These are phyloP conservation scores for Cryptosula pallasiana DNA, from an alignment of 2,888 invertebrate species.

Conservation along the genomic window DNA sequence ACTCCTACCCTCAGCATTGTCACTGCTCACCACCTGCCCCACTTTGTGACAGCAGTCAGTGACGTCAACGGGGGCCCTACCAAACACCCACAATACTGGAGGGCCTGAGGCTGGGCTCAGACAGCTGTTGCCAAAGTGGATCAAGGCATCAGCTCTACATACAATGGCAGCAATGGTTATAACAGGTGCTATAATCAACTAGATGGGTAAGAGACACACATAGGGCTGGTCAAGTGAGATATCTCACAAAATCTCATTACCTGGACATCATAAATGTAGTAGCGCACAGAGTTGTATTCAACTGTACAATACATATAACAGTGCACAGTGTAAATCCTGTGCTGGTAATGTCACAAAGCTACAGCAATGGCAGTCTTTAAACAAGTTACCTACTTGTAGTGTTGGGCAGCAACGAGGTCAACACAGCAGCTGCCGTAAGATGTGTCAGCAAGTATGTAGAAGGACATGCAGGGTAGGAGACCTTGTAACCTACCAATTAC, in stretches of 20 bases:
- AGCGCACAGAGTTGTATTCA: no score
- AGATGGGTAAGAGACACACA: no score
- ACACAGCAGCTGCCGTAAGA: constrained; percentile 89
- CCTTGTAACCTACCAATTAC: constrained; percentile 56
- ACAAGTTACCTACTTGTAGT: constrained; percentile 59
- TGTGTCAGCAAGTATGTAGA: constrained; percentile 80
- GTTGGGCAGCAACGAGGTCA: constrained; percentile 82
- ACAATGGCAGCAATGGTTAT: no score
- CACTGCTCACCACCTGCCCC: constrained; percentile 31
- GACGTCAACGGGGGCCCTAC: constrained; percentile 59
- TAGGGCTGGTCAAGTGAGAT: no score
- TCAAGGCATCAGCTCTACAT: constrained; percentile 68
- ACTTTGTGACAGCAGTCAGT: constrained; percentile 41
- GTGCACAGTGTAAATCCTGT: no score
- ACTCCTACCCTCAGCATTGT: constrained; percentile 30
- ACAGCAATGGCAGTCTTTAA: no score
- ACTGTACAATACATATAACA: no score
- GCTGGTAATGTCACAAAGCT: no score
- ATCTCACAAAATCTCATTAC: no score
- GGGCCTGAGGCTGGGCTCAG: constrained; percentile 65
- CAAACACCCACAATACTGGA: constrained; percentile 61
- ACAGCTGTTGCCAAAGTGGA: constrained; percentile 89
- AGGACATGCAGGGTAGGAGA: constrained; percentile 55
- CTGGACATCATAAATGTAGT: no score
- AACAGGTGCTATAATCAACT: no score